Percentiles rank a stretch among this genome's conserved stretches.
Conservation (phyloP, 2,113 vertebrate species). For the Erythrocebus patas region DNA sequence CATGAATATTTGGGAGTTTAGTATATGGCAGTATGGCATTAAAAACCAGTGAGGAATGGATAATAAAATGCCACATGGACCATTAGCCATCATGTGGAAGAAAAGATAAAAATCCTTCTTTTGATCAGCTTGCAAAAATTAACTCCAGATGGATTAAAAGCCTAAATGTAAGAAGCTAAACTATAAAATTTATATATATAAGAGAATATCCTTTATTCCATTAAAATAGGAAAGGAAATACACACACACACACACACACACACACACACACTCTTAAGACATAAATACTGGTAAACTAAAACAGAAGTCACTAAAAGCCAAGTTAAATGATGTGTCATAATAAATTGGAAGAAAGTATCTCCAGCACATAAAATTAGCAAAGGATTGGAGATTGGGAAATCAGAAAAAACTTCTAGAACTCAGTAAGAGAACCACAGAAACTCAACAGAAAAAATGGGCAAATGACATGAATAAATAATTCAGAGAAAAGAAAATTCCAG, state of each 20-base stretch:
- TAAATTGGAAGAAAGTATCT: background rate
- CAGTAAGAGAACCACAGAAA: background rate
- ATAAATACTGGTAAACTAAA: slow-evolving; percentile 13
- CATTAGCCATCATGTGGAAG: background rate
- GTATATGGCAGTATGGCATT: background rate
- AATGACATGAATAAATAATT: background rate
- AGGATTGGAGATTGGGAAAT: background rate
- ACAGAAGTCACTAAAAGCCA: background rate
- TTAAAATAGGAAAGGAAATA: slow-evolving; percentile 19
- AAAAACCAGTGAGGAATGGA: background rate
- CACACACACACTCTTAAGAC: background rate
- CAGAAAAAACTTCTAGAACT: background rate
- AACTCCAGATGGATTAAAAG: slow-evolving; percentile 46
- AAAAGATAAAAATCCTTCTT: background rate
- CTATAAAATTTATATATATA: background rate
- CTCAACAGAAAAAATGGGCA: background rate
- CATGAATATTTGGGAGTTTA: background rate
- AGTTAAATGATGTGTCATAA: background rate
- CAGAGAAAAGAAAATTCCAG: slow-evolving; percentile 16
- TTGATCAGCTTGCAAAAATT: slow-evolving; percentile 35
- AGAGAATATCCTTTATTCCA: slow-evolving; percentile 11
- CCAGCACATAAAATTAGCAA: background rate
- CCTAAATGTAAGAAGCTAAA: slow-evolving; percentile 30
- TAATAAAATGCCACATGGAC: background rate
- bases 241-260: background rate